Percentiles rank a stretch among this genome's conserved stretches.
These are phyloP conservation scores for Hyla sarda DNA, from an alignment of 2,113 vertebrate species.

Conservation along the genomic window DNA sequence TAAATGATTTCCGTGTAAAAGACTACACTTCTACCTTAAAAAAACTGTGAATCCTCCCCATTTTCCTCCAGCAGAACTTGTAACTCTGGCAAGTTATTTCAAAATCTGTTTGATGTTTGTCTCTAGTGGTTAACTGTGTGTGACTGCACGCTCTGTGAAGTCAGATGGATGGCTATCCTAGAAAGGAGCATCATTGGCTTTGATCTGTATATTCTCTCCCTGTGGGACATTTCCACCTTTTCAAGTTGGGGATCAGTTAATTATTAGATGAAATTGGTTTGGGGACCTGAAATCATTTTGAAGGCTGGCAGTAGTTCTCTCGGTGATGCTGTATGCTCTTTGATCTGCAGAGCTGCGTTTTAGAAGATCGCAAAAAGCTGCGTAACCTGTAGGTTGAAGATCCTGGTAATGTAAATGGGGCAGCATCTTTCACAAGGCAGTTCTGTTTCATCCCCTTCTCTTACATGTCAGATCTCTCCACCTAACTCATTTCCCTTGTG, in stretches of 20 bases:
- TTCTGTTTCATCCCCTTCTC: conserved; percentile 55
- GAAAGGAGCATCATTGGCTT: conserved; percentile 67
- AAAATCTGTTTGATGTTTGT: conserved; percentile 77
- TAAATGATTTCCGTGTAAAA: conserved; percentile 15
- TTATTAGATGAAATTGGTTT: conserved; percentile 70
- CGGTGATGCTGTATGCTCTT: conserved; percentile 65
- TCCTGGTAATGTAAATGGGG: conserved; percentile 57
- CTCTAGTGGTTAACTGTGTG: conserved; percentile 66
- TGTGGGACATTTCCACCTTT: conserved; percentile 71
- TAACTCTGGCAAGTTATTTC: conserved; percentile 69
- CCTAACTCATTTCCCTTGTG: conserved; percentile 50
- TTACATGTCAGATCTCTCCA: conserved; percentile 47
- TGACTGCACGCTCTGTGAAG: conserved; percentile 62
- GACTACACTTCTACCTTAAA: conserved; percentile 8
- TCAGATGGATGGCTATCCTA: conserved; percentile 68
- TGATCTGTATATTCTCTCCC: conserved; percentile 69
- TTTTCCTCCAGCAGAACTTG: conserved; percentile 63
- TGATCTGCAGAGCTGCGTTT: conserved; percentile 67
- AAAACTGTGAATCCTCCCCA: conserved; percentile 51
- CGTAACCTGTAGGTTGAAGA: conserved; percentile 54
- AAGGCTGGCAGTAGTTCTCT: conserved; percentile 65
- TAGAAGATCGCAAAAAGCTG: conserved; percentile 59
- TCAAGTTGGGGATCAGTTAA: conserved; percentile 72
- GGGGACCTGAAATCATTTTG: conserved; percentile 66
- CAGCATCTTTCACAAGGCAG: conserved; percentile 54